A percentile compares a stretch with the other conserved stretches of the same genome.
phyloP scores from a whole-genome alignment of 2,888 invertebrate genomes.

The Platypus cylindrus region DNA sequence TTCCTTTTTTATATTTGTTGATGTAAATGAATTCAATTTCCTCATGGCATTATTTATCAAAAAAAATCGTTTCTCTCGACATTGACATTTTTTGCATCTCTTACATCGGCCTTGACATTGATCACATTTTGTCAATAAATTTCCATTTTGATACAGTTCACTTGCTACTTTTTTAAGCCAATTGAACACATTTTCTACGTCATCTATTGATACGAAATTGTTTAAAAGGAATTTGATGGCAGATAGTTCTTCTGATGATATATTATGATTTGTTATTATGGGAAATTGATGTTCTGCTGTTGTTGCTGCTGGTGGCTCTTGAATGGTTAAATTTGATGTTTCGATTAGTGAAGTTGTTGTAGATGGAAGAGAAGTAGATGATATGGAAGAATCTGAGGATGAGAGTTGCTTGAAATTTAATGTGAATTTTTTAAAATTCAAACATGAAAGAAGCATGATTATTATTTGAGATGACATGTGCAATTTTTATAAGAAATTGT shows the following conservation, averaged over 20 bases:
- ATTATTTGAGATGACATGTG: background rate
- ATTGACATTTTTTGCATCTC: conserved; percentile 9
- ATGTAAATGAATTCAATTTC: conserved; percentile 6
- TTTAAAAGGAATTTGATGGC: conserved; percentile 11
- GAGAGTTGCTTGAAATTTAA: too few relatives aligned
- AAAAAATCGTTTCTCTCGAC: conserved; percentile 11
- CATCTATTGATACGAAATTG: conserved; percentile 9
- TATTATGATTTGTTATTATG: conserved; percentile 5
- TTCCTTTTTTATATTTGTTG: background rate
- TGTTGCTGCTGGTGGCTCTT: background rate
- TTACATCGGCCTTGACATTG: conserved; percentile 9
- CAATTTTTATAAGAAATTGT: background rate
- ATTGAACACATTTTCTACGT: conserved; percentile 8
- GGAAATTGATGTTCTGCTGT: conserved; percentile 4
- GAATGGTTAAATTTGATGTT: too few relatives aligned
- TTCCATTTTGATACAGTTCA: conserved; percentile 8
- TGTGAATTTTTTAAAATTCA: too few relatives aligned
- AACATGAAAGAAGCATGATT: background rate
- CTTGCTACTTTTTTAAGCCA: conserved; percentile 6
- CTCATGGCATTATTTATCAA: conserved; percentile 12
- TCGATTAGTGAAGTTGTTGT: too few relatives aligned
- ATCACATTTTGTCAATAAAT: conserved; percentile 8
- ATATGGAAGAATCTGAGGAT: too few relatives aligned
- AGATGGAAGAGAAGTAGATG: too few relatives aligned
- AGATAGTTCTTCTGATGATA: conserved; percentile 10